Conservation (phyloP, 2,113 vertebrate genomes). For the Aegypius monachus region DNA sequence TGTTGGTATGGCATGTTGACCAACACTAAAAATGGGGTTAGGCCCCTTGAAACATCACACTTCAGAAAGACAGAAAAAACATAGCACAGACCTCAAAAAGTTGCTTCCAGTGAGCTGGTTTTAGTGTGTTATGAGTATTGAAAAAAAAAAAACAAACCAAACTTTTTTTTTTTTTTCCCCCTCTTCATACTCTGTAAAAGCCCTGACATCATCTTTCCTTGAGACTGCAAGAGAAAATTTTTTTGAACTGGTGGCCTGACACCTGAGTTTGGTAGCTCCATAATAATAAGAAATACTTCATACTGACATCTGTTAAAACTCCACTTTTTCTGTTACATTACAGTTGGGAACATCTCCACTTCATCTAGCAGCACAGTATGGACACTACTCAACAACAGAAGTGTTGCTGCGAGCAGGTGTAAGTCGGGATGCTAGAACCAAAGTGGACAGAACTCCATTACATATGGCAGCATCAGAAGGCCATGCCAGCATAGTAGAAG, state of each 20-base stretch:
- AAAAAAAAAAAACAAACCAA: neutral
- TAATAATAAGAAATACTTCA: neutral
- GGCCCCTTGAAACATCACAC: neutral
- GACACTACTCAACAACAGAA: constrained; percentile 87
- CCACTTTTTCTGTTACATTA: neutral
- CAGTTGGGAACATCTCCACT: constrained; percentile 88
- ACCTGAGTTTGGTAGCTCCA: neutral
- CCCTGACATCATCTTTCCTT: neutral
- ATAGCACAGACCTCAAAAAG: neutral
- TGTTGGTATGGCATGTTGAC: neutral
- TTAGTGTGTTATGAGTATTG: neutral
- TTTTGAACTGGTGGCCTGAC: neutral
- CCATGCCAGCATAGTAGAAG: constrained; percentile 85
- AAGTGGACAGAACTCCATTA: constrained; percentile 85
- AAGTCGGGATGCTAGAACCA: constrained; percentile 87
- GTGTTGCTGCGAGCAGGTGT: constrained; percentile 86
- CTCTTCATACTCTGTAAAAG: neutral
- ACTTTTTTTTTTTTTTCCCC: no score
- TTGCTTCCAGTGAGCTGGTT: neutral
- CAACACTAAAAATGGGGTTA: neutral
- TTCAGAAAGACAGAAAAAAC: neutral
- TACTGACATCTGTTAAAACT: neutral
- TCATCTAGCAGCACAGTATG: constrained; percentile 86
- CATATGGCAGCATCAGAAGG: constrained; percentile 89
- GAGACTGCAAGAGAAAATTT: neutral